These are phyloP conservation scores for Zoanthus sociatus DNA, from an alignment of 92 coral and sea anemone species.

Conservation along the genomic window DNA sequence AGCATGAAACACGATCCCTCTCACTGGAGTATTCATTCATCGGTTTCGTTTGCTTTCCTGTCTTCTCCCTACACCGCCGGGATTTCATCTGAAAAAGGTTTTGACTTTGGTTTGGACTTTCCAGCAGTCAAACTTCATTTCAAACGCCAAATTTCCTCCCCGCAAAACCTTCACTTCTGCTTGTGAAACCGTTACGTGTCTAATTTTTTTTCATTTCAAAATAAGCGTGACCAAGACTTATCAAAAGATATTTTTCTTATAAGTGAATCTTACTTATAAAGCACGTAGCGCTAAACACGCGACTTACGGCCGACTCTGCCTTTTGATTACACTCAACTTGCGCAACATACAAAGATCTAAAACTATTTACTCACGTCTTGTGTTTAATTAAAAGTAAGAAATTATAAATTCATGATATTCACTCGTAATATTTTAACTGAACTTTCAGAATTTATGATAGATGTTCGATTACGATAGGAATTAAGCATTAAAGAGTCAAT, in stretches of 20 bases:
- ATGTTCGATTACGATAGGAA: no score
- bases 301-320: no score
- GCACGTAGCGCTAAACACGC: neutral
- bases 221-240: neutral
- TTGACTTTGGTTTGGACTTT: no score
- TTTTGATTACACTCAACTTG: neutral
- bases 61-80: neutral
- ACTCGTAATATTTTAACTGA: neutral
- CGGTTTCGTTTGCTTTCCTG: slow-evolving; percentile 8
- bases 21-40: neutral
- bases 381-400: neutral
- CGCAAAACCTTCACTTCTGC: neutral
- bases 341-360: neutral
- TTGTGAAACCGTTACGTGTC: neutral
- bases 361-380: neutral
- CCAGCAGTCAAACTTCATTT: no score
- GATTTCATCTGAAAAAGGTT: no score
- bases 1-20: slow-evolving; percentile 19
- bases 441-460: neutral
- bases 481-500: no score
- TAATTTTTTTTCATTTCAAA: neutral
- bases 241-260: neutral
- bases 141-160: no score
- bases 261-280: neutral
- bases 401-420: neutral